A percentile compares a stretch with the other conserved stretches of the same genome.
phyloP scores from a whole-genome alignment of 2,888 invertebrate species.

The Tuta absoluta region DNA sequence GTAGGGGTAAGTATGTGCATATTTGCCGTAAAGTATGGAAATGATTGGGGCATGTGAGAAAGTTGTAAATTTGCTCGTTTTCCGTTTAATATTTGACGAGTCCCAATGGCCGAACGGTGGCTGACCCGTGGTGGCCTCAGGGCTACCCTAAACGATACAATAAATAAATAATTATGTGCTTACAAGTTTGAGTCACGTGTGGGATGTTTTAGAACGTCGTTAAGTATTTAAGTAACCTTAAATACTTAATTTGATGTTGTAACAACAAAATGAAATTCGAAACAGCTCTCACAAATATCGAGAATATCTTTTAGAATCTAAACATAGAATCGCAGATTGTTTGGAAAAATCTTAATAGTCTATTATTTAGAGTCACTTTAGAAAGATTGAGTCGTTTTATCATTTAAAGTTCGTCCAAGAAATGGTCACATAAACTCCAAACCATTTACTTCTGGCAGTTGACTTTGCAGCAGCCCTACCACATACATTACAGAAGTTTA shows the following conservation, averaged over 20 bases:
- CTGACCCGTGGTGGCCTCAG: constrained; percentile 45
- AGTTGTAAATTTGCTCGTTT: constrained; percentile 61
- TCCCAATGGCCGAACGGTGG: constrained; percentile 54
- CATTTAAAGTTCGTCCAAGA: background rate
- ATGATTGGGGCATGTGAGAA: constrained; percentile 39
- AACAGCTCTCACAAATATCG: too few species aligned
- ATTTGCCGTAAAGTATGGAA: constrained; percentile 27
- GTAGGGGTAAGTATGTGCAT: background rate
- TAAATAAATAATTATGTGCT: background rate
- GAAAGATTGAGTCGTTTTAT: too few species aligned
- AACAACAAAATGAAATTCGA: too few species aligned
- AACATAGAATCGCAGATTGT: too few species aligned
- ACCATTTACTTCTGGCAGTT: background rate
- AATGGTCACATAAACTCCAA: background rate
- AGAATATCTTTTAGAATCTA: too few species aligned
- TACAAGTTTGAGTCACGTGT: too few species aligned
- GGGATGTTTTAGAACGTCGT: too few species aligned
- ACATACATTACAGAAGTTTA: constrained; percentile 53
- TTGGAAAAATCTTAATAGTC: too few species aligned
- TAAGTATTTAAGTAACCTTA: too few species aligned
- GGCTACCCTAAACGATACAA: constrained; percentile 12
- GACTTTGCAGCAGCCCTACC: constrained; percentile 42
- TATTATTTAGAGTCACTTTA: too few species aligned
- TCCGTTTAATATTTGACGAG: constrained; percentile 66
- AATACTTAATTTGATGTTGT: too few species aligned